A percentile compares a stretch with the other conserved stretches of the same genome.
These are phyloP conservation scores for Sebastes nivosus DNA, from an alignment of 2,797 vertebrate species.

Conservation along the genomic window DNA sequence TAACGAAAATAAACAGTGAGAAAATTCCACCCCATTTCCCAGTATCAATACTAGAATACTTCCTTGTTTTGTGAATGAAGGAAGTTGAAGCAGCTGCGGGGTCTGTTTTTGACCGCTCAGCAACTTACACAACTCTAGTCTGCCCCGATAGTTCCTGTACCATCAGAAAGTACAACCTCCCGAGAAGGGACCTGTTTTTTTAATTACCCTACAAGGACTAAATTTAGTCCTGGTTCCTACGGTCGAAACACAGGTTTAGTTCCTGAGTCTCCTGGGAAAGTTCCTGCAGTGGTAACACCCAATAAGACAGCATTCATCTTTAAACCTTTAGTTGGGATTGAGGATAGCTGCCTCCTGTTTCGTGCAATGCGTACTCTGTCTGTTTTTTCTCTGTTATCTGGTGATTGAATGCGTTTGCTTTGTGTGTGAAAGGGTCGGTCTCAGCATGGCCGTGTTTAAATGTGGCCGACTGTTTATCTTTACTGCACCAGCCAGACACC, in stretches of 20 bases:
- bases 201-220: neutral
- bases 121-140: neutral
- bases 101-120: neutral
- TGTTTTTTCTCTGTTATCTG: neutral
- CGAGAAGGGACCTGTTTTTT: neutral
- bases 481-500: conserved; percentile 35
- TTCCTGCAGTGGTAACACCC: neutral
- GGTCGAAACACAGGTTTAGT: neutral
- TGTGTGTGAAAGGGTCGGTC: neutral
- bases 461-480: conserved; percentile 48
- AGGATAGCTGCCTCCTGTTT: neutral
- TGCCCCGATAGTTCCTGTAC: neutral
- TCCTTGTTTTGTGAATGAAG: conserved; percentile 33
- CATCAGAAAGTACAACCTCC: neutral
- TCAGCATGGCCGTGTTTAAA: conserved; percentile 41
- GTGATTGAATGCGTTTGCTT: conserved; percentile 21
- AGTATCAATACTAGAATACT: neutral
- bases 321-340: neutral
- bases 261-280: neutral
- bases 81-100: conserved; percentile 1
- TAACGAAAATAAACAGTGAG: neutral
- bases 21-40: neutral
- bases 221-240: neutral
- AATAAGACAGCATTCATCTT: neutral
- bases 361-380: neutral